phyloP scores from a whole-genome alignment of 2,113 vertebrate species.

The Hippocampus abdominalis region DNA sequence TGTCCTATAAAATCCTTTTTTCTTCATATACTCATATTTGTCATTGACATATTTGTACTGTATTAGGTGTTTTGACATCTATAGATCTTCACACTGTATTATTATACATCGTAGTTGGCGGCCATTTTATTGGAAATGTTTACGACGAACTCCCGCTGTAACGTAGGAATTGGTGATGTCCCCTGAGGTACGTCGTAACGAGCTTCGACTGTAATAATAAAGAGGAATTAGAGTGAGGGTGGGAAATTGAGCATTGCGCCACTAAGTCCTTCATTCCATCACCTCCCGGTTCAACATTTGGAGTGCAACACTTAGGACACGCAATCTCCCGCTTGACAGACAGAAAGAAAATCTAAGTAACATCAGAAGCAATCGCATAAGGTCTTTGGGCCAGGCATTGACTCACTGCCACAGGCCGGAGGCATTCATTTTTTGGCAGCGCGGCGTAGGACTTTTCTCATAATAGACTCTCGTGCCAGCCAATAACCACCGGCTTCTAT shows the following conservation, averaged over 20 bases:
- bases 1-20: too few relatives aligned
- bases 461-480: constrained; percentile 38
- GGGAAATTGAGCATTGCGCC: not conserved
- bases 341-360: not conserved
- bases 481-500: constrained; percentile 52
- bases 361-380: constrained; percentile 1
- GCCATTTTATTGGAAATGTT: too few relatives aligned
- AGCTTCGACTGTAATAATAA: too few relatives aligned
- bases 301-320: not conserved
- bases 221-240: too few relatives aligned
- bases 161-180: too few relatives aligned
- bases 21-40: too few relatives aligned
- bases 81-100: too few relatives aligned
- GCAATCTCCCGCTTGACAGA: not conserved
- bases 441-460: not conserved
- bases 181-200: too few relatives aligned
- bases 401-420: constrained; percentile 5
- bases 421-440: constrained; percentile 8
- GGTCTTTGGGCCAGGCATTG: constrained; percentile 2
- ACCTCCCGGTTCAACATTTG: not conserved
- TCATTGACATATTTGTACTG: too few relatives aligned
- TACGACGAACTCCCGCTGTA: too few relatives aligned
- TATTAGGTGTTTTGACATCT: too few relatives aligned
- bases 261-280: not conserved
- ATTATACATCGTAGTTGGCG: too few relatives aligned